phyloP scores from a whole-genome alignment of 2,888 invertebrate genomes.

The Meiosimyza platycephala region DNA sequence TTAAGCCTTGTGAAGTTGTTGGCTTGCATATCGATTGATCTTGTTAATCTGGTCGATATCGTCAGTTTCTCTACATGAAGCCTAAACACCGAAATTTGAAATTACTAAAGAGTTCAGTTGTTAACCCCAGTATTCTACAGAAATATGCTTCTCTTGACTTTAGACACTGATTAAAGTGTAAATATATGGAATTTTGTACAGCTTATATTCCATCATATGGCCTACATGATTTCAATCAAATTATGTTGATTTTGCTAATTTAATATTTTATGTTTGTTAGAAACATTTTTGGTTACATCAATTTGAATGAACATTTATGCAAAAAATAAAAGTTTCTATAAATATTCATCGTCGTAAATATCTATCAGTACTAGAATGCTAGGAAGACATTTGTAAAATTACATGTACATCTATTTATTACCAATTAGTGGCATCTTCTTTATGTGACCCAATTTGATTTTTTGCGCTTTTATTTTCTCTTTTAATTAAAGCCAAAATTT shows the following conservation, averaged over 20 bases:
- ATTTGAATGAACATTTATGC: too few species aligned
- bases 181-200: too few species aligned
- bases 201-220: too few species aligned
- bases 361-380: background rate
- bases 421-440: slow-evolving; percentile 24
- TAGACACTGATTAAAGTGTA: too few species aligned
- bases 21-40: too few species aligned
- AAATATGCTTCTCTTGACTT: background rate
- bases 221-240: background rate
- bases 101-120: too few species aligned
- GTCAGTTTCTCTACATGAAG: too few species aligned
- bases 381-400: slow-evolving; percentile 15
- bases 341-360: background rate
- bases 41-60: too few species aligned
- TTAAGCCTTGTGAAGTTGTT: too few species aligned
- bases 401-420: slow-evolving; percentile 21
- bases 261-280: background rate
- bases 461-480: background rate
- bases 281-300: too few species aligned
- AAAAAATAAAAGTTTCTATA: too few species aligned
- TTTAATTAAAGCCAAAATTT: slow-evolving; percentile 1
- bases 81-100: too few species aligned
- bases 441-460: slow-evolving; percentile 30
- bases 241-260: background rate
- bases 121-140: background rate